phyloP scores from a whole-genome alignment of 1,140 invertebrate genomes.

The Eurosta solidaginis region DNA sequence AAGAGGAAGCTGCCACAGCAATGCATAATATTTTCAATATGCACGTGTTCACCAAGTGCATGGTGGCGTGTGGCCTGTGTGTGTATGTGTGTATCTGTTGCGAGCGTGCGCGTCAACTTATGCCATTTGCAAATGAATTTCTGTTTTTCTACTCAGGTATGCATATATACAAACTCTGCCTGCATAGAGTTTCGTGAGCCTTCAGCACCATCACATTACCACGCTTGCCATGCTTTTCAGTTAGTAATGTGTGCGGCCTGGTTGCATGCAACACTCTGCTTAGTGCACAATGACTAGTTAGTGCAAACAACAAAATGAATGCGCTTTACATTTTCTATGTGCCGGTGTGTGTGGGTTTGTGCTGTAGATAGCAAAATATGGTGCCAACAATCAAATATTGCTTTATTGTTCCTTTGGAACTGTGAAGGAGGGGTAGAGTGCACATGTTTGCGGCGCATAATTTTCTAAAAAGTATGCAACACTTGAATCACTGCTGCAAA shows the following conservation, averaged over 20 bases:
- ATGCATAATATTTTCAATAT: background rate
- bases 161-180: background rate
- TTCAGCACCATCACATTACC: background rate
- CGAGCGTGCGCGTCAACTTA: background rate
- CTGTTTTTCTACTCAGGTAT: background rate
- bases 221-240: background rate
- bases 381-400: background rate
- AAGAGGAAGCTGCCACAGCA: background rate
- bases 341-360: background rate
- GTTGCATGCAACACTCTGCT: slow-evolving; percentile 21
- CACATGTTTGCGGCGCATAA: no score
- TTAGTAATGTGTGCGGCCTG: background rate
- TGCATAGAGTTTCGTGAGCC: no score
- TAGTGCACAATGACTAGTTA: background rate
- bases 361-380: background rate
- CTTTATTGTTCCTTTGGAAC: background rate
- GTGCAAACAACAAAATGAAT: background rate
- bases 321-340: background rate
- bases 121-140: slow-evolving; percentile 22
- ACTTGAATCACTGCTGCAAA: background rate
- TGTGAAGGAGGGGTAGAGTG: no score
- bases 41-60: background rate
- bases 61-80: background rate
- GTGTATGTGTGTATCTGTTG: background rate
- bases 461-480: no score